Percentiles rank a stretch among this genome's conserved stretches.
Conservation (phyloP, 1,140 invertebrate species). For the Drosophila sturtevanti region DNA sequence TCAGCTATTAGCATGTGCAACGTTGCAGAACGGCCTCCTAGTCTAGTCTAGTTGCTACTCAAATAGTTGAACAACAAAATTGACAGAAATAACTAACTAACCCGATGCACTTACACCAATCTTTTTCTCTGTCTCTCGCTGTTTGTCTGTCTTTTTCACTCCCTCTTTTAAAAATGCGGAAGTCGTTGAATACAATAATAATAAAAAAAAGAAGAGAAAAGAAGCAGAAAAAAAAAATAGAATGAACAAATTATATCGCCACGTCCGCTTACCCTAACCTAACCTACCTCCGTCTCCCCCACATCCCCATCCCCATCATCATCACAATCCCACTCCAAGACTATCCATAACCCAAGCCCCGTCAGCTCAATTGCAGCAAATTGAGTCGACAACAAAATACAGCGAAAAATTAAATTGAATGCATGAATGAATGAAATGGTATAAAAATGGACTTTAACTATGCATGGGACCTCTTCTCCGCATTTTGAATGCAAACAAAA, state of each 20-base stretch:
- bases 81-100: constrained; percentile 34
- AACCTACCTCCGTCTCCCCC: not conserved
- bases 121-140: not conserved
- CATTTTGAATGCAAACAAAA: constrained; percentile 57
- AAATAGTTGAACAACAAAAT: constrained; percentile 10
- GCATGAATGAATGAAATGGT: constrained; percentile 69
- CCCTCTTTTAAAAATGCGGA: constrained; percentile 41
- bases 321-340: not conserved
- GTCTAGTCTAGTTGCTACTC: constrained; percentile 21
- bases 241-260: constrained; percentile 22
- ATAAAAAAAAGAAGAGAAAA: too few species aligned
- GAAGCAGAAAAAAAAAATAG: constrained; percentile 17
- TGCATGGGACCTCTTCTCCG: constrained; percentile 16
- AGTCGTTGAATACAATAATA: constrained; percentile 35
- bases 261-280: not conserved
- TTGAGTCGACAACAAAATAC: constrained; percentile 50
- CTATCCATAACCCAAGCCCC: constrained; percentile 1
- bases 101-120: constrained; percentile 40
- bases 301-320: not conserved
- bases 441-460: constrained; percentile 53
- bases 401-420: constrained; percentile 64
- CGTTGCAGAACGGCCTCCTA: constrained; percentile 50
- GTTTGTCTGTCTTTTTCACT: not conserved
- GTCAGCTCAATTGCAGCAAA: constrained; percentile 58
- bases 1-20: constrained; percentile 51